Evolutionary conservation across 2,888 invertebrate genomes (phyloP), one percentile per base, ranked within the genome.

Genomic region (Tinea trinotella): DNA sequence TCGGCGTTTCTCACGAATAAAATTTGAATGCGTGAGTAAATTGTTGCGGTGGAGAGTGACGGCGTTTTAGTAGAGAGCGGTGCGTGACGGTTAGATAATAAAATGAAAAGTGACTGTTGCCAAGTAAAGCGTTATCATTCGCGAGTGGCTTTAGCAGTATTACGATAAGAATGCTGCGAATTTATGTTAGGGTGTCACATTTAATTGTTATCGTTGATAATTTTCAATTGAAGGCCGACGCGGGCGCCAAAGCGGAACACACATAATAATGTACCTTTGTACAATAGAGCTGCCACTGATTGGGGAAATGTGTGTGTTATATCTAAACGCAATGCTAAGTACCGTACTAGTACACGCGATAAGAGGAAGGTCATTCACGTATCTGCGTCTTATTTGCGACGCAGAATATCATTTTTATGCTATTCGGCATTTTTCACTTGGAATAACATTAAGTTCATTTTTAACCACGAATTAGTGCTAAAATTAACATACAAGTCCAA

Each of bases 181-280:
- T 81, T 77, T 83, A 81, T 84, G 81, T 81, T 76, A 83, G 71
- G 78, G 74, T 84, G 78, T 76, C 80, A 78, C 71, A 71, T 74
- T 71, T 70, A 73, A 74, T 71, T 73, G 75, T 83, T 82, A 82
- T 82, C 70, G 75, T 76, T 77, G 76, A 80, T 48, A 48, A 48
- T 48, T 48, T 4, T 18, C 48, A 13, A 12, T 17, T 10, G 19
- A 46, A 46, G 46, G 46, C 19, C 46, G 46, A 17, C 18, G 40
- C 17, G 19, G 46, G 46, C 46, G 46, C 46, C n/a, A 46, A 19
- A 18, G 46, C 46, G 46, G 17, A 46, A 46, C 46, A 19, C 15
- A 7, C 7, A n/a, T n/a, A n/a, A n/a, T n/a, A n/a, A n/a, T n/a
- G n/a, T n/a, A n/a, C n/a, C n/a, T n/a, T n/a, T n/a, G n/a, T n/a